Evolutionary conservation across 2,888 invertebrate genomes (phyloP), one percentile per base, ranked within the genome.

Genomic region (Eilema griseolum): DNA sequence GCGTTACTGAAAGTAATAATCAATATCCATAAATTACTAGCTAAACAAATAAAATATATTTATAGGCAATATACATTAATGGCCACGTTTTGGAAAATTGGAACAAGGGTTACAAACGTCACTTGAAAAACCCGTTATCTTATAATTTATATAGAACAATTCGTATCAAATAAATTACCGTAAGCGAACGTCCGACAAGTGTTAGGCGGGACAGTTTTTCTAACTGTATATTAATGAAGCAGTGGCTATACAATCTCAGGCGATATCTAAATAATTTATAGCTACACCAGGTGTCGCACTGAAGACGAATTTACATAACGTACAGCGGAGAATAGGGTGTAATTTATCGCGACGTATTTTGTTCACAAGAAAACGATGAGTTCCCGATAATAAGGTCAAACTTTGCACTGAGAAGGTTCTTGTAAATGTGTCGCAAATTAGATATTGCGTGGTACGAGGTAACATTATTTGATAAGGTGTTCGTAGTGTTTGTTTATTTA

Each of bases 231-330:
- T 92, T 92, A 93, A 94, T 90, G 91, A 91, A 90, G 88, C 85
- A 84, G 78, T 61, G 82, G 86, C 76, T 78, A 75, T 83, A 90
- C 91, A 92, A 92, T 92, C 91, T 90, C 88, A 86, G 87, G 88
- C 88, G 89, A 92, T 90, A 92, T 90, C 92, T 92, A 89, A 90
- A 92, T 93, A 93, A 94, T 93, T 93, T 93, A 93, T 91, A 82
- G 87, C 89, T 81, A 82, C 84, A 88, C 85, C 92, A 90, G 92
- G 91, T 93, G 92, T 90, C 90, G 88, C 87, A 81, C 82, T 83
- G 86, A 89, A 90, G 89, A 89, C 86, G 87, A 87, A 92, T 91
- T 91, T 92, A 89, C 90, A 91, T 90, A 90, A 82, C 84, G 81
- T 84, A 83, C 79, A 80, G 79, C 77, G 75, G 77, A 75, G 81